Percentiles rank a stretch among this genome's conserved stretches.
Conservation (phyloP, 2,888 invertebrate species). For the Leptopilina drosophilae region DNA sequence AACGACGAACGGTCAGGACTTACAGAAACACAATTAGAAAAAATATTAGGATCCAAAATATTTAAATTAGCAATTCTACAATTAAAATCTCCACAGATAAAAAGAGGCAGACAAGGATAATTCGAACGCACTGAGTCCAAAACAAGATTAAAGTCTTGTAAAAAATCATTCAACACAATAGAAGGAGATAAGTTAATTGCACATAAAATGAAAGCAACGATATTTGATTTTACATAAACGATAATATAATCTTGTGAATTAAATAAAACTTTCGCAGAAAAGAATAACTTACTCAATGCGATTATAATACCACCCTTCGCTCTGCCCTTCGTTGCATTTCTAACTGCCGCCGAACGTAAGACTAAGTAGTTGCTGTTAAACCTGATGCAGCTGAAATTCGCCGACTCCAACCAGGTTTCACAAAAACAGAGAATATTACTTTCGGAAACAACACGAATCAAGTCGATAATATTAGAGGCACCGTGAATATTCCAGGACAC, state of each 20-base stretch:
- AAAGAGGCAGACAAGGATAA: neutral
- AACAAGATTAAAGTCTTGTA: neutral
- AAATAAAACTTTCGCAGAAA: neutral
- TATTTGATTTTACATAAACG: neutral
- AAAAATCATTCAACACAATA: neutral
- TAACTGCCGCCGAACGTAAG: neutral
- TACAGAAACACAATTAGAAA: too few species aligned
- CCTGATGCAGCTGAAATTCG: neutral
- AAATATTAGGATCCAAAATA: neutral
- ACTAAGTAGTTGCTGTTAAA: conserved; percentile 1
- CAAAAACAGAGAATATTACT: too few species aligned
- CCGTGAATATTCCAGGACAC: too few species aligned
- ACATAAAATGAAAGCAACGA: neutral
- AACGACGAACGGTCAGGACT: neutral
- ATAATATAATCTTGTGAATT: neutral
- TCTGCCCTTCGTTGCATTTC: neutral
- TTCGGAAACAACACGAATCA: too few species aligned
- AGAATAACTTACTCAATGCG: neutral
- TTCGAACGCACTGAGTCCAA: neutral
- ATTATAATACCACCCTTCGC: neutral
- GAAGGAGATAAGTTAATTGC: neutral
- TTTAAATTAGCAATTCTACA: neutral
- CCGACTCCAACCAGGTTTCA: too few species aligned
- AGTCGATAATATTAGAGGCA: too few species aligned
- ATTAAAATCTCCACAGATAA: neutral